phyloP scores from a whole-genome alignment of 1,140 invertebrate species.

The Lasioglossum albipes region DNA sequence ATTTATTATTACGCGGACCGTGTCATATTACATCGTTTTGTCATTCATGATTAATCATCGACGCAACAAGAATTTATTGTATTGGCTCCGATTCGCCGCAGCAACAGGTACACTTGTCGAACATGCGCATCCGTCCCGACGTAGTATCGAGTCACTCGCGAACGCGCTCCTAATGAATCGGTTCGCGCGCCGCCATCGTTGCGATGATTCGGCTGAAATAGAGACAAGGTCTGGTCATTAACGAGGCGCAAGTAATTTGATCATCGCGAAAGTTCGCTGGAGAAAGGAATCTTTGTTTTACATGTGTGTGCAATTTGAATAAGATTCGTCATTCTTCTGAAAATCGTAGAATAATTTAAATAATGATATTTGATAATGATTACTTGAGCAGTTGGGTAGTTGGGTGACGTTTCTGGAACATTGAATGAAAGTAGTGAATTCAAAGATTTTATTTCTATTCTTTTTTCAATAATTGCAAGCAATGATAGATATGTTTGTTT shows the following conservation, averaged over 20 bases:
- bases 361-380: too few species aligned
- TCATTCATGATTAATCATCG: conserved; percentile 61
- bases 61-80: conserved; percentile 64
- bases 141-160: conserved; percentile 50
- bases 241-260: background rate
- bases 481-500: too few species aligned
- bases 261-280: too few species aligned
- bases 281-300: too few species aligned
- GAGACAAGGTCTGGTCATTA: conserved; percentile 12
- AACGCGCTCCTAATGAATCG: conserved; percentile 41
- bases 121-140: conserved; percentile 32
- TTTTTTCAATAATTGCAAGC: too few species aligned
- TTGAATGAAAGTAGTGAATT: too few species aligned
- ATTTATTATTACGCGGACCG: conserved; percentile 54
- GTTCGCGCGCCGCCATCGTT: conserved; percentile 7
- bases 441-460: too few species aligned
- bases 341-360: too few species aligned
- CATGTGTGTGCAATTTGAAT: too few species aligned
- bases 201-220: conserved; percentile 31
- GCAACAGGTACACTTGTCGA: conserved; percentile 59
- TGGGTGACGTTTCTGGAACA: too few species aligned
- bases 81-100: conserved; percentile 51
- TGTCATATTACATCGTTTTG: conserved; percentile 59
- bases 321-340: too few species aligned
- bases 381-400: too few species aligned